phyloP scores from a whole-genome alignment of 2,888 invertebrate genomes.

The Lasioglossum morio region DNA sequence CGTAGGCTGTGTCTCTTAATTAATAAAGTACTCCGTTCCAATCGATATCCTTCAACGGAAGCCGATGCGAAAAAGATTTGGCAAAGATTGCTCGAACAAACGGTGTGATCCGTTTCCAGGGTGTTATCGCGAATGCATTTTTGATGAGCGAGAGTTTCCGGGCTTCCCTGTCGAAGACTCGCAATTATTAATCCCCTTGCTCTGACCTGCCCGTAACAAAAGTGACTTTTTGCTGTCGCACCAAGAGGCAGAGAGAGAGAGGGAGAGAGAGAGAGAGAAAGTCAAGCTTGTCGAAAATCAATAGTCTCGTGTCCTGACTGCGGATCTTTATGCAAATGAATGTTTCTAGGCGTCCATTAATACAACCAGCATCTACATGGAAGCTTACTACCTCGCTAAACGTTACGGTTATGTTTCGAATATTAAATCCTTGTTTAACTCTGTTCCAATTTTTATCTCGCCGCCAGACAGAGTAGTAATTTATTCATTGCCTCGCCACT shows the following conservation, averaged over 20 bases:
- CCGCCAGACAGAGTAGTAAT: not conserved
- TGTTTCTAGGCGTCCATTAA: not conserved
- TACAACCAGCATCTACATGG: constrained; percentile 5
- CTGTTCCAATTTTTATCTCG: constrained; percentile 6
- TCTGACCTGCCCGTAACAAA: not conserved
- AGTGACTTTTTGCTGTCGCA: not conserved
- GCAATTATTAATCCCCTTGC: not conserved
- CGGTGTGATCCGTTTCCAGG: not conserved
- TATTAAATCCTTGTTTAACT: constrained; percentile 15
- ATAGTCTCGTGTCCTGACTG: not conserved
- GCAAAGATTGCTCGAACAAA: not conserved
- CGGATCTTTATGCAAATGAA: constrained; percentile 32
- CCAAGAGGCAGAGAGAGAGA: not conserved
- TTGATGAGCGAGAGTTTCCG: not conserved
- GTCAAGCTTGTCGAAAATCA: not conserved
- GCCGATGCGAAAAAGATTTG: not conserved
- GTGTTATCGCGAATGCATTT: not conserved
- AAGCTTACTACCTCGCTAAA: constrained; percentile 1
- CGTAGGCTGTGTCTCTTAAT: no score
- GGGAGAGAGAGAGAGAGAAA: not conserved
- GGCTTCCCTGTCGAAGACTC: not conserved
- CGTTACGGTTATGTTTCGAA: constrained; percentile 3
- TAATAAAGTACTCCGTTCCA: no score
- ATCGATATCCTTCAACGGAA: not conserved
- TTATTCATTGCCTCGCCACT: not conserved